Evolutionary conservation across 2,888 invertebrate genomes (phyloP).

Genomic region (Mactromeris polynyma): DNA sequence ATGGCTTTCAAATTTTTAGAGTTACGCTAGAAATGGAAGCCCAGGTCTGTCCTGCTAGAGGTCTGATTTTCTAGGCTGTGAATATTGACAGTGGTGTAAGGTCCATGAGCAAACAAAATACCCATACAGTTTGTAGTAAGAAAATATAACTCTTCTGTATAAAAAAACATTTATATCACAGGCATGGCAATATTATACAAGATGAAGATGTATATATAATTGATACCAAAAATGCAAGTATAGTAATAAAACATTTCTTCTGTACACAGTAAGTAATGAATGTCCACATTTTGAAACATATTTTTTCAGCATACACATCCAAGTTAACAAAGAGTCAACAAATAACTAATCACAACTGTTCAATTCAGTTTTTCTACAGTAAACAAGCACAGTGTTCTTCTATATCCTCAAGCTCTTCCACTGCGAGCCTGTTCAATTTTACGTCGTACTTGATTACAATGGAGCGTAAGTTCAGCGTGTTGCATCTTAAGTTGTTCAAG

Average conservation of each 20-base stretch:
- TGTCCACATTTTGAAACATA: background rate
- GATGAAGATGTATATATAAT: background rate
- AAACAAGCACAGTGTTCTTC: background rate
- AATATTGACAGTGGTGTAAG: too few relatives aligned
- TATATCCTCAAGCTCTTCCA: background rate
- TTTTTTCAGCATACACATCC: background rate
- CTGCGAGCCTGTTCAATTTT: slow-evolving; percentile 84
- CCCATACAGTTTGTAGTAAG: too few relatives aligned
- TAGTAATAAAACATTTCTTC: background rate
- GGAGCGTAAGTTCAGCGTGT: slow-evolving; percentile 86
- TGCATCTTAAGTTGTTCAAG: slow-evolving; percentile 84
- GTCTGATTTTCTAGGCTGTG: too few relatives aligned
- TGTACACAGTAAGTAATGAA: background rate
- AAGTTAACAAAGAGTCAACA: background rate
- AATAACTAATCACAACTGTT: background rate
- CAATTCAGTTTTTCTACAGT: background rate
- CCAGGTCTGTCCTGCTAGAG: too few relatives aligned
- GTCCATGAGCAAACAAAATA: too few relatives aligned
- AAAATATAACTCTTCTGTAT: background rate
- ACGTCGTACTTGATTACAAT: slow-evolving; percentile 84
- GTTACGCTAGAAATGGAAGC: too few relatives aligned
- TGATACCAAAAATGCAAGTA: too few relatives aligned
- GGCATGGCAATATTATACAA: background rate
- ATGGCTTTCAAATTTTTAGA: too few relatives aligned
- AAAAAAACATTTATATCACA: slow-evolving; percentile 12